Base-by-base conservation (phyloP, 2,888 invertebrate genomes). In the Malthinus seriepunctatus region DNA sequence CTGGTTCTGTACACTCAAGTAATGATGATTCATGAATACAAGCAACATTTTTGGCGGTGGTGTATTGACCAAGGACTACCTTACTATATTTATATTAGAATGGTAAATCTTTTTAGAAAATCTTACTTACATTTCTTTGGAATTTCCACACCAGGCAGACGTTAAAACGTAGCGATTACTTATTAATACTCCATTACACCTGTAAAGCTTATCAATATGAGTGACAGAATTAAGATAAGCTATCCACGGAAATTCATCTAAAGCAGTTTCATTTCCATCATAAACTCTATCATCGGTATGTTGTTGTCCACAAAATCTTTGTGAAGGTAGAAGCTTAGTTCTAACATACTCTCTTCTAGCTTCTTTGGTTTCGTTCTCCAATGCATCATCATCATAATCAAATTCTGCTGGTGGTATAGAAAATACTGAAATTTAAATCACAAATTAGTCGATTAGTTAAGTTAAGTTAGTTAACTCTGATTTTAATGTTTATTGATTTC, bases 171-270 rank as follows among this genome's bases (percentile, higher is more conserved):
- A 60, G 14, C 48, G 38, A 8, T 60, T 39, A 39, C 42, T 55
- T 6, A 60, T 60, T 8, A 60, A 15, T 3, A 47, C 55, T 6
- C 60, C 60, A 10, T 12, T 47, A 35, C 60, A 54, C 32, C 51
- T 33, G 34, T 59, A 53, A 8, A 6, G 11, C 14, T 50, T 53
- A 0, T 12, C 6, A 15, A 15, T 11, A 23, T 23, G n/a, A n/a
- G n/a, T 5, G 23, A 5, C 23, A 3, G 5, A 23, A 5, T 3
- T 3, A 5, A 57, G 15, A 31, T 52, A 47, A 1, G 51, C 52
- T 3, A 58, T n/a, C 58, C 58, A 58, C 2, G 58, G 58, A 50
- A 58, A 58, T 38, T 58, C 58, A 9, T 53, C 53, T 12, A 58
- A 8, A 7, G 50, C 53, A 3, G 53, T 49, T 12, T 14, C 8